Evolutionary conservation across 2,797 vertebrate species (phyloP), one percentile per base, ranked within the genome.

Genomic region (Poeciliopsis paucimaculata): DNA sequence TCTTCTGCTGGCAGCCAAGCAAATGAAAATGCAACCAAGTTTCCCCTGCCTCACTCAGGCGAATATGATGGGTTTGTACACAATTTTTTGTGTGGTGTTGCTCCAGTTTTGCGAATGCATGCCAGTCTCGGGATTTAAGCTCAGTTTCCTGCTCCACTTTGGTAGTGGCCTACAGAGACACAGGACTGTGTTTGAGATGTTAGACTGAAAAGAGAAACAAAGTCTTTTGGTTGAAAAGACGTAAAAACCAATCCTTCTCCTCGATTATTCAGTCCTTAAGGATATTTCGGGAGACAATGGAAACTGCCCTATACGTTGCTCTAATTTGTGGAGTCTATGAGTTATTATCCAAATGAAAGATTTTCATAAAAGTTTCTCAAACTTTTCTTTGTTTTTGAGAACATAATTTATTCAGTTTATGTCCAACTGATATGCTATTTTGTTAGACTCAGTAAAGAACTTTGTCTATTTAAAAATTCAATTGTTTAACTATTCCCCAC

Each of bases 81-180:
- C 72, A 70, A 26, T 77, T 62, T 72, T 28, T 72, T 57, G 13
- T 77, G 66, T 66, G 49, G 41, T 28, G 47, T 39, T 81, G 70
- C 72, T 86, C 36, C 46, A 72, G 62, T 77, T 71, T 88, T 79
- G 68, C 76, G 81, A 79, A 41, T 75, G 55, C 60, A 72, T 79
- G 77, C 73, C 71, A 77, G 20, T 62, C 71, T 83, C 68, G 72
- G 82, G 53, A 43, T 83, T 81, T 77, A 78, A 83, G 76, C 71
- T 82, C n/a, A 16, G n/a, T 82, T 82, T 89, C 80, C 66, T 82
- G 85, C 78, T 89, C 81, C 71, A 77, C 78, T 88, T 83, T 51
- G 77, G 13, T 43, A 47, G 62, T 70, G 62, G 43, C 51, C 78
- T 46, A 23, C 47, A 73, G 88, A 89, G 83, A 87, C 16, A 31